These are phyloP conservation scores for Meloidogyne floridensis DNA, from an alignment of 1,140 invertebrate species.

Conservation along the genomic window DNA sequence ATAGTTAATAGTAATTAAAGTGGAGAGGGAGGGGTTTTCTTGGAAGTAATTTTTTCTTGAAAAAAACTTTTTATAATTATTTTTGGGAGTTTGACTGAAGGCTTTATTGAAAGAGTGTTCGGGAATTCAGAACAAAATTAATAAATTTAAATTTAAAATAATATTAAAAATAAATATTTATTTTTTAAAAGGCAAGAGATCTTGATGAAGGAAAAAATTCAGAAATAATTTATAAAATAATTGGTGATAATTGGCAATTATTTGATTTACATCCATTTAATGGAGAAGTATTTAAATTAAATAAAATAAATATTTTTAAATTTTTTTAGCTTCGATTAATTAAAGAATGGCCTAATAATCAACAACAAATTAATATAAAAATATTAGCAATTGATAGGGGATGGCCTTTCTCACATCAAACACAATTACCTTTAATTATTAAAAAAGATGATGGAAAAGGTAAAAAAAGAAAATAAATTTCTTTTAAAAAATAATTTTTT, in stretches of 20 bases:
- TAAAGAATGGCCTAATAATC: constrained; percentile 21
- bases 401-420: constrained; percentile 38
- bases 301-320: constrained; percentile 20
- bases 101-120: too few relatives aligned
- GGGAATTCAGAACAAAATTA: too few relatives aligned
- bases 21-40: too few relatives aligned
- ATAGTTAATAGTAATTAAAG: too few relatives aligned
- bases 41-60: too few relatives aligned
- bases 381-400: constrained; percentile 40
- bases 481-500: neutral
- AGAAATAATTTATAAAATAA: constrained; percentile 65
- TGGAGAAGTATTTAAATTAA: constrained; percentile 38
- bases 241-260: constrained; percentile 39
- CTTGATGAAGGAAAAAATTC: constrained; percentile 67
- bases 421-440: constrained; percentile 36
- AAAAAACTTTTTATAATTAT: too few relatives aligned
- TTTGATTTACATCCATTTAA: constrained; percentile 38
- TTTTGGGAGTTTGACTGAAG: too few relatives aligned
- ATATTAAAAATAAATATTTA: neutral
- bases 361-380: constrained; percentile 21
- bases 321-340: constrained; percentile 35
- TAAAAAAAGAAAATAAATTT: neutral
- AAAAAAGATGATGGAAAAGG: constrained; percentile 3
- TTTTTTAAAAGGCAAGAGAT: constrained; percentile 62
- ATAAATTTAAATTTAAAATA: too few relatives aligned